phyloP scores from a whole-genome alignment of 2,797 vertebrate genomes.

The Naso thynnoides region DNA sequence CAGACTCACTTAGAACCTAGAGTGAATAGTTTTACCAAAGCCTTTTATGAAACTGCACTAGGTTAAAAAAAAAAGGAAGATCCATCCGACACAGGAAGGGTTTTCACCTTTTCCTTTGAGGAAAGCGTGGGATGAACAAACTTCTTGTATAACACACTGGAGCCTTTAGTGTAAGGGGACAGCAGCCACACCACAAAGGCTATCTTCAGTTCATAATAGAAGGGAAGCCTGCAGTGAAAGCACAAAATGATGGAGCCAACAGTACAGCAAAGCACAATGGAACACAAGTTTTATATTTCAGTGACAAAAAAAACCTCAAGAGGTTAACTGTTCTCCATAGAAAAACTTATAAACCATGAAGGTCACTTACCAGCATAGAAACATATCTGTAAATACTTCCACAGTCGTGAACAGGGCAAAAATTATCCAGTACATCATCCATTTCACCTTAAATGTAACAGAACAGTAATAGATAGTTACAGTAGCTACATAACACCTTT shows the following conservation, averaged over 20 bases:
- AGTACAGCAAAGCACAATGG: constrained; percentile 16
- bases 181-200: constrained; percentile 98
- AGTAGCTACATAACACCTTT: background rate
- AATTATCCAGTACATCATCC: constrained; percentile 99
- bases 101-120: constrained; percentile 98
- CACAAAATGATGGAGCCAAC: constrained; percentile 14
- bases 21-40: constrained; percentile 17
- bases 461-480: constrained; percentile 17
- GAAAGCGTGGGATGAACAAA: constrained; percentile 98
- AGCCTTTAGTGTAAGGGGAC: constrained; percentile 98
- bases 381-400: constrained; percentile 98
- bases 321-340: background rate
- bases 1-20: constrained; percentile 9
- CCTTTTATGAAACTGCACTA: constrained; percentile 21
- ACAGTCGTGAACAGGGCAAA: constrained; percentile 96
- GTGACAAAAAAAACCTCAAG: background rate
- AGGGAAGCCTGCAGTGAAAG: constrained; percentile 91
- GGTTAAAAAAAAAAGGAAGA: constrained; percentile 22
- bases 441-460: constrained; percentile 91
- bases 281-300: background rate
- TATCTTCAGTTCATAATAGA: constrained; percentile 99
- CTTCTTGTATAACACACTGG: constrained; percentile 97
- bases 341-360: background rate
- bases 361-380: constrained; percentile 94
- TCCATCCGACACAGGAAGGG: constrained; percentile 31